Base-by-base conservation (phyloP, 1,140 invertebrate genomes). In the Wasmannia auropunctata region DNA sequence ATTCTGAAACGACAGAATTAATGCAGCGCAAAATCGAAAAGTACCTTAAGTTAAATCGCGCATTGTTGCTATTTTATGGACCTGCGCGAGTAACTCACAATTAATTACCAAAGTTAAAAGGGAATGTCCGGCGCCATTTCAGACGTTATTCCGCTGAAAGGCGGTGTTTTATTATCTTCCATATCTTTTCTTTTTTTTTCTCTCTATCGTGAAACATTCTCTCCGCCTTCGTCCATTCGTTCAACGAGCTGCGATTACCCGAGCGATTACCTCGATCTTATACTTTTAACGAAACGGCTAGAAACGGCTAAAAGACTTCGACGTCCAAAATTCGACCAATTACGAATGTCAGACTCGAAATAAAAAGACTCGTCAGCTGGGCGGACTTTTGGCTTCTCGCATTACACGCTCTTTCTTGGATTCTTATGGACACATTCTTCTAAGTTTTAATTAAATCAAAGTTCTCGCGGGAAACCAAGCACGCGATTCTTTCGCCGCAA, bases 81-180 rank as follows among this genome's bases (percentile, higher is more conserved):
- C 37, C 37, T n/a, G 37, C n/a, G 34, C 37, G 37, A n/a, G 37
- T 74, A 46, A 72, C 65, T 81, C 46, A 72, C 79, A 60, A 70
- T 60, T 83, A 83, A 83, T 83, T 83, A 74, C 51, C 4, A 46
- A 83, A 83, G 79, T 83, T 74, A 74, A 83, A 81, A 74, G 40
- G 19, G 19, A 54, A 74, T 60, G 65, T 81, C 65, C 79, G 34
- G 46, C 37, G 14, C 25, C 28, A 11, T 60, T 60, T 62, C 67
- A 31, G 54, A 54, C 37, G 10, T 58, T 58, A 51, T 72, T 81
- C 14, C n/a, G 37, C 14, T n/a, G 34, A 16, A 37, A 28, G 19
- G 14, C 6, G 46, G 8, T 63, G 10, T 51, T 85, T 14, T 46
- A 10, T 16, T 62, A 46, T 58, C 46, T 3, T 46, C 62, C 14